Evolutionary conservation across 2,113 vertebrate genomes (phyloP).

Genomic region (Tychaedon coryphoeus): DNA sequence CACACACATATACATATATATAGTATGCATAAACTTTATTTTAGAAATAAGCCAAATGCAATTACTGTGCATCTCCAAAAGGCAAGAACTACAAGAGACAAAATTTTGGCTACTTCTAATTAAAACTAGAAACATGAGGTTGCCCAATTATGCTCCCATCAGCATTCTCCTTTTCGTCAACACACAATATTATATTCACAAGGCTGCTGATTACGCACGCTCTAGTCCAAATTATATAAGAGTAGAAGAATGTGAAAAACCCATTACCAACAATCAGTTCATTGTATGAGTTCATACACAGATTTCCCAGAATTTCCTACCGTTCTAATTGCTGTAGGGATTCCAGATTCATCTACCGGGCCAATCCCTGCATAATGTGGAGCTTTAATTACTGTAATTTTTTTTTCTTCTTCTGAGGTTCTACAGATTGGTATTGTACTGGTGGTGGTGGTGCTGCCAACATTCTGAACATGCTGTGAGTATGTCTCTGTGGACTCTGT

Average conservation of each 20-base stretch:
- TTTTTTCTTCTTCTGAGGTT: constrained; percentile 92
- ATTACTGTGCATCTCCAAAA: background rate
- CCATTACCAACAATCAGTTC: constrained; percentile 64
- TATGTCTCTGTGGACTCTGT: constrained; percentile 76
- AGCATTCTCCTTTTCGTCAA: constrained; percentile 18
- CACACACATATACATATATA: rapidly evolving
- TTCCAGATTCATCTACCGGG: constrained; percentile 92
- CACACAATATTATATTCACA: constrained; percentile 59
- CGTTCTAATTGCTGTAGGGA: constrained; percentile 95
- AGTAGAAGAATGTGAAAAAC: constrained; percentile 66
- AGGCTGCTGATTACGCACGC: constrained; percentile 41
- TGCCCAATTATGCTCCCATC: constrained; percentile 20
- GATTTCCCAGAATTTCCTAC: constrained; percentile 76
- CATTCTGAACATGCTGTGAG: constrained; percentile 80
- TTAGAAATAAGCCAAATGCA: background rate
- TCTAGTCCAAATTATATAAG: constrained; percentile 65
- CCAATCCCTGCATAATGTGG: constrained; percentile 95
- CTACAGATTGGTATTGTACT: constrained; percentile 89
- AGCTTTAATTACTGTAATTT: constrained; percentile 91
- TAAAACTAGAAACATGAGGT: constrained; percentile 41
- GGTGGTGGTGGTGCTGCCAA: constrained; percentile 71
- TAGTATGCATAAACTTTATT: background rate
- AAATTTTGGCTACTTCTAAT: constrained; percentile 40
- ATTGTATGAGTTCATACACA: constrained; percentile 63
- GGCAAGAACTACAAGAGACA: background rate